phyloP scores from a whole-genome alignment of 2,888 invertebrate species.

The Orgyia antiqua region DNA sequence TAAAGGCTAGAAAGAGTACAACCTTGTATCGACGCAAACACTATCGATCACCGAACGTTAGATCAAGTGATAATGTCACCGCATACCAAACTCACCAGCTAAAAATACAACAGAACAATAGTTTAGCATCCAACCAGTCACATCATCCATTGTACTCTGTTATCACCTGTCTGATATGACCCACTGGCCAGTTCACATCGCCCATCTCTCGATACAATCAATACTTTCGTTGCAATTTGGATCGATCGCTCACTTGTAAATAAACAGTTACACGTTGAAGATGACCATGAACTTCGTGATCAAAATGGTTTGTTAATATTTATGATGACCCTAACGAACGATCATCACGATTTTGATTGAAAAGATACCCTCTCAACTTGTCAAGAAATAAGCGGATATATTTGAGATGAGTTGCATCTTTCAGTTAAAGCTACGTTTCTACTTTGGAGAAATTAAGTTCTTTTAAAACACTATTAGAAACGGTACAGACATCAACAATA shows the following conservation, averaged over 20 bases:
- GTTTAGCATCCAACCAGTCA: slow-evolving; percentile 25
- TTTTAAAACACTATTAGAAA: no score
- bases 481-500: no score
- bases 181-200: slow-evolving; percentile 50
- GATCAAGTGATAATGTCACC: slow-evolving; percentile 48
- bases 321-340: slow-evolving; percentile 28
- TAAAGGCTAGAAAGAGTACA: slow-evolving; percentile 3
- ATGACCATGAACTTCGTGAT: slow-evolving; percentile 46
- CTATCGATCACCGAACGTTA: slow-evolving; percentile 38
- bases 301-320: slow-evolving; percentile 33
- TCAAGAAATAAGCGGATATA: background rate
- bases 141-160: slow-evolving; percentile 36
- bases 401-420: slow-evolving; percentile 6
- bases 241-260: slow-evolving; percentile 44
- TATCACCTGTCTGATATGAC: slow-evolving; percentile 53
- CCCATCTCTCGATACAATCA: slow-evolving; percentile 35
- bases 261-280: slow-evolving; percentile 41
- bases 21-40: slow-evolving; percentile 24
- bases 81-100: slow-evolving; percentile 21
- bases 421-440: no score
- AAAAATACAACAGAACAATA: slow-evolving; percentile 41
- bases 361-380: background rate
- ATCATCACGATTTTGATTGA: slow-evolving; percentile 11
- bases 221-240: slow-evolving; percentile 46
- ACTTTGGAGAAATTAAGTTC: no score